Evolutionary conservation across 2,113 vertebrate genomes (phyloP).

Genomic region (Chaenocephalus aceratus): DNA sequence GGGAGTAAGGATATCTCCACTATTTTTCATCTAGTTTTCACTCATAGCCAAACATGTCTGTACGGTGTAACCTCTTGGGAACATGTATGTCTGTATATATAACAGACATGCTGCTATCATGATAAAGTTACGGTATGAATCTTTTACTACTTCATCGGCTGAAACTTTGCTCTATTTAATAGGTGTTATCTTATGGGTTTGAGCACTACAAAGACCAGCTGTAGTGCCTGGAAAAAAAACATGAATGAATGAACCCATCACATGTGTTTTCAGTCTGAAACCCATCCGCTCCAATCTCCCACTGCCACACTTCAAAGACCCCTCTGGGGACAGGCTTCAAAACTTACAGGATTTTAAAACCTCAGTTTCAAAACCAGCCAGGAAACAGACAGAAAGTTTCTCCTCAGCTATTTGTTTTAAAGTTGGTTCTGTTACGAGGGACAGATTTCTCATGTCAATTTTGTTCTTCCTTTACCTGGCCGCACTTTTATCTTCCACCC

Average conservation of each 20-base stretch:
- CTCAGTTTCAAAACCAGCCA: conserved; percentile 60
- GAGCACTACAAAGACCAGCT: not conserved
- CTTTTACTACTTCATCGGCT: not conserved
- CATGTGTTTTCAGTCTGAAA: conserved; percentile 61
- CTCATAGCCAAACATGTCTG: not conserved
- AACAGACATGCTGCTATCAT: not conserved
- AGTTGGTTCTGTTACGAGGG: conserved; percentile 51
- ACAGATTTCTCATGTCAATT: conserved; percentile 53
- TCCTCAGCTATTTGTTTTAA: conserved; percentile 70
- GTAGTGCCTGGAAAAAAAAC: conserved; percentile 22
- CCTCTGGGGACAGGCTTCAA: conserved; percentile 67
- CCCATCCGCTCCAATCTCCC: conserved; percentile 47
- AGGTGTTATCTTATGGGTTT: not conserved
- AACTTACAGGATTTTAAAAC: conserved; percentile 59
- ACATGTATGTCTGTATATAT: not conserved
- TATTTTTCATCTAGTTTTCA: not conserved
- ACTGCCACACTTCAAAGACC: conserved; percentile 63
- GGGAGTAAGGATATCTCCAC: not conserved
- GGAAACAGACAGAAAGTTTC: conserved; percentile 68
- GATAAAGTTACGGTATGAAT: not conserved
- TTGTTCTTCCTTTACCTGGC: conserved; percentile 61
- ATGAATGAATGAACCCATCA: conserved; percentile 57
- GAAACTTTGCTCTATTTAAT: not conserved
- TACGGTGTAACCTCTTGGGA: not conserved
- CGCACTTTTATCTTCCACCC: conserved; percentile 64